These are phyloP conservation scores for Eulithis testata DNA, from an alignment of 2,888 invertebrate genomes.

Conservation along the genomic window DNA sequence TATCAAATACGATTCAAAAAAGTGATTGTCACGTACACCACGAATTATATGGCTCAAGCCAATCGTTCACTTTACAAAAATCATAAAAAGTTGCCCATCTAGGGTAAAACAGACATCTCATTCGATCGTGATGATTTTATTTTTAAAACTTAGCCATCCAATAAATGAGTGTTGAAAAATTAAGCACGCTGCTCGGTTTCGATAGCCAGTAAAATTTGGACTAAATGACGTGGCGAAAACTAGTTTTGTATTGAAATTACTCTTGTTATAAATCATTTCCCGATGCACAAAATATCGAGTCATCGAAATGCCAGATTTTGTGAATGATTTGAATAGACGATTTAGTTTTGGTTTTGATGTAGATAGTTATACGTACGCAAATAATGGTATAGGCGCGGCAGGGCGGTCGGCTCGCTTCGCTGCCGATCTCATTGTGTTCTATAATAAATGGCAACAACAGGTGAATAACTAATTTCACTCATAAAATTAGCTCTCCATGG, in stretches of 20 bases:
- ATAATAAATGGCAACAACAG: slow-evolving; percentile 84
- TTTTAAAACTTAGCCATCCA: slow-evolving; percentile 67
- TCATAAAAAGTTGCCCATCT: slow-evolving; percentile 72
- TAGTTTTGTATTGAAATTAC: slow-evolving; percentile 40
- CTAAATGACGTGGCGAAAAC: slow-evolving; percentile 53
- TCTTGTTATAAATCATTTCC: slow-evolving; percentile 36
- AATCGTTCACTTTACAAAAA: slow-evolving; percentile 65
- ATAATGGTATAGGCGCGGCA: slow-evolving; percentile 73
- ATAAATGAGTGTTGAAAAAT: slow-evolving; percentile 66
- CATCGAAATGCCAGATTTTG: slow-evolving; percentile 34
- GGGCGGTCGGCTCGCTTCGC: slow-evolving; percentile 60
- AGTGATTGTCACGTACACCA: slow-evolving; percentile 76
- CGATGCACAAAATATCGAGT: slow-evolving; percentile 22
- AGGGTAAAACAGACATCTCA: slow-evolving; percentile 64
- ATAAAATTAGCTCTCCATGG: slow-evolving; percentile 82
- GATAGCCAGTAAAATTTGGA: slow-evolving; percentile 56
- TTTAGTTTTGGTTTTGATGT: slow-evolving; percentile 59
- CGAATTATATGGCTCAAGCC: slow-evolving; percentile 75
- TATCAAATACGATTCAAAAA: slow-evolving; percentile 49
- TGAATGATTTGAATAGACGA: slow-evolving; percentile 56
- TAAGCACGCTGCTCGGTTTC: slow-evolving; percentile 62
- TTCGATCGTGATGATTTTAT: slow-evolving; percentile 64
- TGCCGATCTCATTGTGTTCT: slow-evolving; percentile 75
- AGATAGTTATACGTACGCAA: slow-evolving; percentile 52
- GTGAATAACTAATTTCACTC: slow-evolving; percentile 84